Evolutionary conservation across 2,113 vertebrate genomes (phyloP).

Genomic region (Mohoua ochrocephala): DNA sequence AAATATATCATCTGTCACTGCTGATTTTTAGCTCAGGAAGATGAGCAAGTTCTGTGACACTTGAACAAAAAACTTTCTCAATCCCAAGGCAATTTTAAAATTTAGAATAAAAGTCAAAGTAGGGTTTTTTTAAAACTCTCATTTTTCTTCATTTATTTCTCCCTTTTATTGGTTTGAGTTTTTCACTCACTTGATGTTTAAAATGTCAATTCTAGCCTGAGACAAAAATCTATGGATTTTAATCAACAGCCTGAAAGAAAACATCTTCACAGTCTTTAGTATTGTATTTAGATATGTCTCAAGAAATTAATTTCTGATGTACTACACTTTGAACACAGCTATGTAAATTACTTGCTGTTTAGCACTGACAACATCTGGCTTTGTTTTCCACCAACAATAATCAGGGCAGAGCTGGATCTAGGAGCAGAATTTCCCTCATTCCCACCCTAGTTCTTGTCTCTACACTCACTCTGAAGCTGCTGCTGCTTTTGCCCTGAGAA

Average conservation of each 20-base stretch:
- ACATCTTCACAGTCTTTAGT: neutral
- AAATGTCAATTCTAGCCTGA: neutral
- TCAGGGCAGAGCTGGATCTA: neutral
- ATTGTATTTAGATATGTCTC: neutral
- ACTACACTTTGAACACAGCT: neutral
- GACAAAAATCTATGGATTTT: neutral
- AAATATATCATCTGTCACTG: neutral
- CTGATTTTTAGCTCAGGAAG: neutral
- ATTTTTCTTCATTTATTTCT: neutral
- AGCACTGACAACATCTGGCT: neutral
- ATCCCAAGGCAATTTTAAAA: neutral
- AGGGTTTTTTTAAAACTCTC: neutral
- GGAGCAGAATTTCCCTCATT: neutral
- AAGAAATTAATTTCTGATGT: neutral
- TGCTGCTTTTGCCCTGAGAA: neutral
- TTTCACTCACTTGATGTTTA: neutral
- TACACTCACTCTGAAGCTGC: neutral
- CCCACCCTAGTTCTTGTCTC: neutral
- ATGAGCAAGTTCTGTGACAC: neutral
- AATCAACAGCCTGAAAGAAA: neutral
- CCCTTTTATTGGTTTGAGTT: neutral
- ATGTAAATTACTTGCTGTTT: neutral
- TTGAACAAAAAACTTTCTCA: neutral
- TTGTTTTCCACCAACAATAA: neutral
- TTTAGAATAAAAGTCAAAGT: neutral